Conservation (phyloP, 2,113 vertebrate genomes). For the Melospiza georgiana region DNA sequence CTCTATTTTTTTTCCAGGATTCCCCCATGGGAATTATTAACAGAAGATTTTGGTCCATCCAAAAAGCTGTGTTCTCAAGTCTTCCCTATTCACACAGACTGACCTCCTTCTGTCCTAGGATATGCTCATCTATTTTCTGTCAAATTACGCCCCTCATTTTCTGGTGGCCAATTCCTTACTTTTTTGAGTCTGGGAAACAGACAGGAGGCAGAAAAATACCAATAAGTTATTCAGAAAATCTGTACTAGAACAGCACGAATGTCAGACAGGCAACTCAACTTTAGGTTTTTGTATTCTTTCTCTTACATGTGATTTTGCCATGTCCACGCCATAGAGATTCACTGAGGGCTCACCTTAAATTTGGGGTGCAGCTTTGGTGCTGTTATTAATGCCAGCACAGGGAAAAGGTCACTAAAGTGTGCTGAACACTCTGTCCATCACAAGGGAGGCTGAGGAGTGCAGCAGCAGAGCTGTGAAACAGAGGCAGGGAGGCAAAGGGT, state of each 20-base stretch:
- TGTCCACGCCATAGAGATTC: not conserved
- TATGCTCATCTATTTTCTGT: not conserved
- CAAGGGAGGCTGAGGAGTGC: not conserved
- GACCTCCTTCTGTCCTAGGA: not conserved
- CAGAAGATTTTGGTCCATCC: not conserved
- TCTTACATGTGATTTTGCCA: rapidly evolving
- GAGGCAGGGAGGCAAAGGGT: not conserved
- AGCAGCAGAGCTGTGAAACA: not conserved
- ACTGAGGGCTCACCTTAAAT: not conserved
- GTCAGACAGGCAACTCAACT: not conserved
- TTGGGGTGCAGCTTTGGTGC: not conserved
- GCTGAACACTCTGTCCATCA: not conserved
- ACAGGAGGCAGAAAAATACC: not conserved
- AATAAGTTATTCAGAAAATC: not conserved
- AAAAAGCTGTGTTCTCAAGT: not conserved
- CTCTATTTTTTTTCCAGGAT: not conserved
- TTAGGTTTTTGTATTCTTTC: not conserved
- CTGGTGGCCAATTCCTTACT: not conserved
- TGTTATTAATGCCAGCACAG: not conserved
- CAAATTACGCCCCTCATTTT: not conserved
- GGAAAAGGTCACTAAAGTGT: not conserved
- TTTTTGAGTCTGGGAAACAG: not conserved
- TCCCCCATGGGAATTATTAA: not conserved
- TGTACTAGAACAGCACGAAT: not conserved
- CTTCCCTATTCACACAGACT: not conserved